phyloP scores from a whole-genome alignment of 30 jellyfish, hydroid and myxozoan genomes.

The Mastigias papua region DNA sequence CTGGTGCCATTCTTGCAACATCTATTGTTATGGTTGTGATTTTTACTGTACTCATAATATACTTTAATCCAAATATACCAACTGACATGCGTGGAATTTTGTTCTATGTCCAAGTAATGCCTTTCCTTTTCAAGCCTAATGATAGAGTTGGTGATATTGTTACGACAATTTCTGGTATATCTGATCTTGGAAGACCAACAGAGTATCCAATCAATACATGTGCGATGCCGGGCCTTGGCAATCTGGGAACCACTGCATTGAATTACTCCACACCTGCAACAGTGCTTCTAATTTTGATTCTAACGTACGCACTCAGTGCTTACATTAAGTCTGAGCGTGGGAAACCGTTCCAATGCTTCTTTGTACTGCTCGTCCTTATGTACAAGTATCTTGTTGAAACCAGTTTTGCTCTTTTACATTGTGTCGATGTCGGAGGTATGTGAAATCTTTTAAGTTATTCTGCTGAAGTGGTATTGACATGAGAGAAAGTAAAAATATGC shows the following conservation, averaged over 20 bases:
- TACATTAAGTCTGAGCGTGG: constrained; percentile 1
- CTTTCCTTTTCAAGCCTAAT: constrained; percentile 64
- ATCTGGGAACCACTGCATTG: constrained; percentile 54
- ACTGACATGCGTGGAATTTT: constrained; percentile 65
- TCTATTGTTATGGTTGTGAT: constrained; percentile 39
- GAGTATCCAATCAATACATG: constrained; percentile 63
- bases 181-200: constrained; percentile 73
- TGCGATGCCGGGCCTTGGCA: constrained; percentile 53
- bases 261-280: constrained; percentile 69
- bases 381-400: constrained; percentile 79
- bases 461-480: too few species aligned
- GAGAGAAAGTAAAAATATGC: too few species aligned
- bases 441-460: background rate
- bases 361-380: constrained; percentile 55
- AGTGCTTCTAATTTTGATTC: constrained; percentile 25
- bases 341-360: constrained; percentile 63
- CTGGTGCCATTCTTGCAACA: constrained; percentile 42
- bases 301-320: constrained; percentile 9
- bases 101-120: constrained; percentile 73
- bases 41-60: constrained; percentile 24
- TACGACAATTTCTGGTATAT: constrained; percentile 5
- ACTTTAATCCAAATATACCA: constrained; percentile 67
- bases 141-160: constrained; percentile 70
- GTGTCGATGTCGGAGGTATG: constrained; percentile 82
- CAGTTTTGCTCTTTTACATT: constrained; percentile 54